Percentiles rank a stretch among this genome's conserved stretches.
These are phyloP conservation scores for Rhabdornis inornatus DNA, from an alignment of 2,113 vertebrate genomes.

Conservation along the genomic window DNA sequence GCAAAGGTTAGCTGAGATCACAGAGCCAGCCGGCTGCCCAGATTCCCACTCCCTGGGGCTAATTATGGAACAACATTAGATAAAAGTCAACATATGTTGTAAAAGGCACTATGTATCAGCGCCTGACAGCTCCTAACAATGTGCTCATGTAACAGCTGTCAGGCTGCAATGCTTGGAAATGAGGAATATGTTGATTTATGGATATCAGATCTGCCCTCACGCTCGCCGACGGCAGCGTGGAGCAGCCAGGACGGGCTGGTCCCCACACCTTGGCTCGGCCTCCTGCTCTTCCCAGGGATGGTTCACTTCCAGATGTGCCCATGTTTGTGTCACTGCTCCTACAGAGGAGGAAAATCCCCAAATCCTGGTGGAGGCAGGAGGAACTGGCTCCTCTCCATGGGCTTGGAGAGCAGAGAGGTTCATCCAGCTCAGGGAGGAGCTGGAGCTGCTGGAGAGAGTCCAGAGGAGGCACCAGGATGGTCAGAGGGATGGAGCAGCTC, in stretches of 20 bases:
- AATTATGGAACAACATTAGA: slow-evolving; percentile 81
- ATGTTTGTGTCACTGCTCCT: accelerated
- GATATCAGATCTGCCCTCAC: slow-evolving; percentile 73
- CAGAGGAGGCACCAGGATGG: neutral
- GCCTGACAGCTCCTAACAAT: slow-evolving; percentile 82
- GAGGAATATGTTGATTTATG: slow-evolving; percentile 85
- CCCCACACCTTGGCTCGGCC: neutral
- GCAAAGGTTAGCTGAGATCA: slow-evolving; percentile 71
- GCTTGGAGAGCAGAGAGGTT: neutral
- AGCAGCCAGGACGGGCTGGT: neutral
- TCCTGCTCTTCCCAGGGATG: neutral
- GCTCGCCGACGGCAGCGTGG: neutral
- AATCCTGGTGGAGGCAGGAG: accelerated
- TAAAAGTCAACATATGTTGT: slow-evolving; percentile 86
- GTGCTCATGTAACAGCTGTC: slow-evolving; percentile 82
- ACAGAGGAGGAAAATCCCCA: neutral
- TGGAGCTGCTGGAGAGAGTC: neutral
- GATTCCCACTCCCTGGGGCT: slow-evolving; percentile 73
- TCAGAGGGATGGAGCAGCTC: neutral
- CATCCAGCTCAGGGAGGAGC: neutral
- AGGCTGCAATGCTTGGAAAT: slow-evolving; percentile 69
- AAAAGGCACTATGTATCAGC: slow-evolving; percentile 77
- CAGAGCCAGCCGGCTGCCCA: slow-evolving; percentile 70
- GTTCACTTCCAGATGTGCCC: neutral
- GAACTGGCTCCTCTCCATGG: accelerated